Evolutionary conservation across 2,888 invertebrate genomes (phyloP), one percentile per base, ranked within the genome.

Genomic region (Silvanus unidentatus): DNA sequence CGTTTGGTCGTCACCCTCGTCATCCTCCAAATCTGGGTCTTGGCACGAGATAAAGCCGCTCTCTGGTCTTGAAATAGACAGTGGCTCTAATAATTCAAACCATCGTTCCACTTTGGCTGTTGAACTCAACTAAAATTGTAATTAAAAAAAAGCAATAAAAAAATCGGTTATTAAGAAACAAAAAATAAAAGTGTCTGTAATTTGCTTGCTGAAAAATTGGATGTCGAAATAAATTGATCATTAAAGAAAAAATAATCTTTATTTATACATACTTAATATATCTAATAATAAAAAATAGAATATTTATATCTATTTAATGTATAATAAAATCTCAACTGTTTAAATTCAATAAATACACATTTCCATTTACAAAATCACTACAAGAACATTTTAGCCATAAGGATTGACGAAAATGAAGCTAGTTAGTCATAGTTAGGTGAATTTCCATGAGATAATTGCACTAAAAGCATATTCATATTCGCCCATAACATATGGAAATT

Each of bases 91-190:
- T 53, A 86, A 78, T 50, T 86, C 84, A 68, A 88, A 88, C 88
- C 88, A 88, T 40, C 87, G 79, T 62, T 86, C 85, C 62, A 88
- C 85, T 74, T 88, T 88, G 48, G 86, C 86, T 51, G 81, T 78
- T 43, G 87, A 82, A 57, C 84, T 84, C 64, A 87, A 75, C 87
- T 87, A 74, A 50, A 66, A 22, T 22, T 22, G 3, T 8, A 22
- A 22, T 22, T 22, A 22, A 22, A 22, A 22, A 3, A 22, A 3
- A 22, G n/a, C n/a, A 22, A 22, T 22, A 22, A 22, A 22, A 22
- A 22, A 22, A 22, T 22, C n/a, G n/a, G n/a, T 39, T 39, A n/a
- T 16, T n/a, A 34, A 14, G 14, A 14, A 16, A 38, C 8, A 16
- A 35, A 37, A 9, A 37, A 37, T 6, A 37, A 37, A 13, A 15